Evolutionary conservation across 1,140 invertebrate species (phyloP).

Genomic region (Cheumatopsyche charites): DNA sequence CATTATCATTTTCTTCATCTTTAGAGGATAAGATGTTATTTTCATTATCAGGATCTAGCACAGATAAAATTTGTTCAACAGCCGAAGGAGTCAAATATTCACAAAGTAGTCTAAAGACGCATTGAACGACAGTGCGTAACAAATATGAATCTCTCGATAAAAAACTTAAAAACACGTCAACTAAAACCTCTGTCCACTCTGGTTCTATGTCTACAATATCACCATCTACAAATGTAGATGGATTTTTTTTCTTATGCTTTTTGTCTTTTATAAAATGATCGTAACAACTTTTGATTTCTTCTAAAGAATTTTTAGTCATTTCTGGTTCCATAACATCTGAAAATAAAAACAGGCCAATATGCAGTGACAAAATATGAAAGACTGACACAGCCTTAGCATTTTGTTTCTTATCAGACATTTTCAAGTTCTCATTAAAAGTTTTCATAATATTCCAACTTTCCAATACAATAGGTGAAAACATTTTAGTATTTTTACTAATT

Average conservation of each 20-base stretch:
- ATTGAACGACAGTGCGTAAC: slow-evolving; percentile 70
- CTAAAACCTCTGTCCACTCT: slow-evolving; percentile 79
- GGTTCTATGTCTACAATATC: slow-evolving; percentile 63
- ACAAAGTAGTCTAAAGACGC: slow-evolving; percentile 75
- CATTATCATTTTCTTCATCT: slow-evolving; percentile 55
- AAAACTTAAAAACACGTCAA: slow-evolving; percentile 76
- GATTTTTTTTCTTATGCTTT: slow-evolving; percentile 53
- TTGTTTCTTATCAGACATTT: slow-evolving; percentile 54
- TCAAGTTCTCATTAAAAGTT: slow-evolving; percentile 57
- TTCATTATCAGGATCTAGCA: slow-evolving; percentile 70
- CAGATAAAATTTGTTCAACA: slow-evolving; percentile 75
- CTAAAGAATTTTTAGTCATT: slow-evolving; percentile 68
- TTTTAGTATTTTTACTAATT: slow-evolving; percentile 56
- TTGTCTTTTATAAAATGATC: slow-evolving; percentile 64
- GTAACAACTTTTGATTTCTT: slow-evolving; percentile 73
- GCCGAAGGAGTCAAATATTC: slow-evolving; percentile 69
- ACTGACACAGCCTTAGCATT: slow-evolving; percentile 60
- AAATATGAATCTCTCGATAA: slow-evolving; percentile 73
- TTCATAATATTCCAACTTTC: slow-evolving; percentile 68
- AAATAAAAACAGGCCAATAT: slow-evolving; percentile 75
- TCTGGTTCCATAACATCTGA: slow-evolving; percentile 65
- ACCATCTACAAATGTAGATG: slow-evolving; percentile 50
- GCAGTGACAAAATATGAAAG: slow-evolving; percentile 70
- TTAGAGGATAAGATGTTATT: slow-evolving; percentile 64
- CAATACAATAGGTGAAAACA: slow-evolving; percentile 62